Base-by-base conservation (phyloP, 2,888 invertebrate species). In the Quadroppia sp. region DNA sequence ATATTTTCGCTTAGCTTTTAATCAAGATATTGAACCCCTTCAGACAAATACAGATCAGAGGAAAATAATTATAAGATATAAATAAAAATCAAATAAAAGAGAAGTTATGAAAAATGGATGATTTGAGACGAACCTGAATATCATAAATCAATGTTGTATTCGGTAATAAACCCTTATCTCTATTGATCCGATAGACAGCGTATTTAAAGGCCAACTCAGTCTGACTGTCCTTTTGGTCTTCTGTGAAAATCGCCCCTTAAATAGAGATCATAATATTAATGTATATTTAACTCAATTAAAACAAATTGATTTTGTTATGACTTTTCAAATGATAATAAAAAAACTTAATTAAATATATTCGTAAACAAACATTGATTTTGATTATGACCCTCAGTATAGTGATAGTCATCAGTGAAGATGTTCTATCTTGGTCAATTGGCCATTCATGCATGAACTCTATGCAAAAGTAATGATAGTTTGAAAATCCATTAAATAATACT, bases 161-260 rank as follows among this genome's bases (percentile, higher is more conserved):
- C 0, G 94, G 90, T 73, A 95, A 85, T 20, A 95, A 84, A 76
- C 86, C 87, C 73, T 89, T 86, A 80, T 94, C 93, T 80, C 92
- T 91, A 84, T 96, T 96, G 81, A 96, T 91, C 78, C 91, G 88
- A 83, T 94, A 93, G 17, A 95, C 92, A 9, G 95, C 94, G 85
- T 94, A 94, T 81, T 94, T 94, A 84, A 96, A 95, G 1, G 95
- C 94, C 78, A 93, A 85, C 83, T 94, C 94, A 0, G 90, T 88
- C 77, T 90, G 90, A 78, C 90, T 91, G 78, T 92, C 91, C 77
- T 90, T 89, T 77, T 91, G 89, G 80, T 95, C 93, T 80, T 93
- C 92, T 0, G 91, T 91, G 83, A 95, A 94, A 78, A 95, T 90
- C 59, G 94, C 94, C 80, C 94, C 94, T 94, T 86, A 0, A 87